phyloP scores from a whole-genome alignment of 1,140 invertebrate species.

The Fopius arisanus region DNA sequence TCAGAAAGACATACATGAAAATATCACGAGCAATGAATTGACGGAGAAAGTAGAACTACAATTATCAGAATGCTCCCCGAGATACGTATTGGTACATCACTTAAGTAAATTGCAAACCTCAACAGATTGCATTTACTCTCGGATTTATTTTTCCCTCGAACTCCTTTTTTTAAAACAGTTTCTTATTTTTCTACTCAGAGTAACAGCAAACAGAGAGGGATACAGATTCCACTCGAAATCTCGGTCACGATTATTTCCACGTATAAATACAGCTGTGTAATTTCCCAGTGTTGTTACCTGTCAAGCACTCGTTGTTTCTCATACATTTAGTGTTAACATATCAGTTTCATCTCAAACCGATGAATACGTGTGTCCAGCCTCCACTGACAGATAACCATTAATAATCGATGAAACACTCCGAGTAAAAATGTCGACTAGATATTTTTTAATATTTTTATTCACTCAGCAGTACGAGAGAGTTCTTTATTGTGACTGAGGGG shows the following conservation, averaged over 20 bases:
- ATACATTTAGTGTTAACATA: neutral
- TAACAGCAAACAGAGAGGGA: neutral
- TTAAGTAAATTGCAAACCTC: neutral
- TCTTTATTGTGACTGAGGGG: too few species aligned
- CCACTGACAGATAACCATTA: constrained; percentile 20
- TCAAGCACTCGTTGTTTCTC: neutral
- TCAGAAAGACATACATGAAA: neutral
- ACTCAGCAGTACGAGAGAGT: neutral
- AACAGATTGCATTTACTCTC: neutral
- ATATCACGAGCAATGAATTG: neutral
- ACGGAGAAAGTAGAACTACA: neutral
- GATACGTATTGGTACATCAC: neutral
- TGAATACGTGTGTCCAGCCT: neutral
- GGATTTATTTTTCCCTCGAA: neutral
- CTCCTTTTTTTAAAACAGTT: neutral
- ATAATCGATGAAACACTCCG: constrained; percentile 17
- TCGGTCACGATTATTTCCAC: constrained; percentile 22
- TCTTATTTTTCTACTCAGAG: neutral
- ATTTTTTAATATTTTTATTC: neutral
- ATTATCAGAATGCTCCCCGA: neutral
- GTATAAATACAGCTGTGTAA: constrained; percentile 10
- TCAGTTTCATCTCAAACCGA: neutral
- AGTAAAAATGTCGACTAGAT: neutral
- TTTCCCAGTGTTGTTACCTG: neutral
- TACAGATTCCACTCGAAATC: constrained; percentile 13